These are phyloP conservation scores for Trichomalopsis sarcophagae DNA, from an alignment of 1,140 invertebrate genomes.

Conservation along the genomic window DNA sequence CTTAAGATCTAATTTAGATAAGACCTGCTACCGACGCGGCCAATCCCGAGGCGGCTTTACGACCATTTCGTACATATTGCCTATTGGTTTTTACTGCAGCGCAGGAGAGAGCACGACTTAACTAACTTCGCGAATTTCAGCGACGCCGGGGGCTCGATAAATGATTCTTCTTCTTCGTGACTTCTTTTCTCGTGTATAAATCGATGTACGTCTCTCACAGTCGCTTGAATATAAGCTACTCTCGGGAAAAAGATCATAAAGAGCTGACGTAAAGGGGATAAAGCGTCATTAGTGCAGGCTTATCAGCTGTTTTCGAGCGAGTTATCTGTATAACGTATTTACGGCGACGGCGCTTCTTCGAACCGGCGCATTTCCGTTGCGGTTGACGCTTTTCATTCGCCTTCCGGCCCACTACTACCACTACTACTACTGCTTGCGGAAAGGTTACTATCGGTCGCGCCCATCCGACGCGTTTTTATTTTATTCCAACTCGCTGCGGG, in stretches of 20 bases:
- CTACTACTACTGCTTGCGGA: not conserved
- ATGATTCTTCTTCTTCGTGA: not conserved
- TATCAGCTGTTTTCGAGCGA: not conserved
- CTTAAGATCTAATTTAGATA: slow-evolving; percentile 69
- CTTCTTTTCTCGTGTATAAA: too few relatives aligned
- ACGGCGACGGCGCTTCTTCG: not conserved
- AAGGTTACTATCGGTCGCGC: slow-evolving; percentile 2
- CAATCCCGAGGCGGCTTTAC: slow-evolving; percentile 52
- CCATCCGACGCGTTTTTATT: not conserved
- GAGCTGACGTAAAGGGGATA: not conserved
- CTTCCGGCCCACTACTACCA: not conserved
- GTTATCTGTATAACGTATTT: not conserved
- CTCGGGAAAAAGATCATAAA: not conserved
- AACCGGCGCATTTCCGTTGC: not conserved
- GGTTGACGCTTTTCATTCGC: not conserved
- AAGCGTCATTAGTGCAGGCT: not conserved
- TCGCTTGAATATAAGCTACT: too few relatives aligned
- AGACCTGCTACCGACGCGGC: slow-evolving; percentile 48
- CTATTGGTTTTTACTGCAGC: slow-evolving; percentile 52
- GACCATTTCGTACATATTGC: slow-evolving; percentile 56
- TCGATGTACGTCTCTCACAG: too few relatives aligned
- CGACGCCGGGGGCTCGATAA: not conserved
- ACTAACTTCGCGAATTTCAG: slow-evolving; percentile 42
- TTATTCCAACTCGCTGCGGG: not conserved
- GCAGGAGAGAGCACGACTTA: slow-evolving; percentile 40